Evolutionary conservation across 1,140 invertebrate species (phyloP).

Genomic region (Saxidomus purpurata): DNA sequence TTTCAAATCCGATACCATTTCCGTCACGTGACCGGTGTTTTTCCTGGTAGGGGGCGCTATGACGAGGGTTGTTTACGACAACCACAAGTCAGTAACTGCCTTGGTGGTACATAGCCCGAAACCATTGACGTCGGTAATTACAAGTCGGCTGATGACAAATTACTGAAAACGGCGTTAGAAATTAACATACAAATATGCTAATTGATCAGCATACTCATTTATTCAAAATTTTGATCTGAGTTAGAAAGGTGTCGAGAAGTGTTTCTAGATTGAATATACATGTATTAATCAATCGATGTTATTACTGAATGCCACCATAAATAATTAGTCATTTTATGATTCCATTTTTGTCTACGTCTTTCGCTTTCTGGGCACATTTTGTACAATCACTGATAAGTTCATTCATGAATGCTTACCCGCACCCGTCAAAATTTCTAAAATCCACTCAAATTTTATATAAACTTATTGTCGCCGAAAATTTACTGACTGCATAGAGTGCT

Average conservation of each 20-base stretch:
- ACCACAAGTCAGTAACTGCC: conserved; percentile 48
- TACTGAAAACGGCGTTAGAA: background rate
- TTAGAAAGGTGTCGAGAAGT: background rate
- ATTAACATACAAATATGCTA: conserved; percentile 42
- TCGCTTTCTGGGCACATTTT: no score
- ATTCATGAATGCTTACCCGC: no score
- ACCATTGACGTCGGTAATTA: conserved; percentile 35
- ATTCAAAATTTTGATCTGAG: background rate
- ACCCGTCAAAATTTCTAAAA: no score
- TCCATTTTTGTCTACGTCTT: no score
- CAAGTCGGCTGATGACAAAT: conserved; percentile 24
- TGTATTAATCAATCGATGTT: no score
- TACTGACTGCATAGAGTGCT: no score
- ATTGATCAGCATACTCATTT: background rate
- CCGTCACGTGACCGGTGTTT: conserved; percentile 49
- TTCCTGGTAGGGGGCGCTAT: conserved; percentile 12
- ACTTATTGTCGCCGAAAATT: no score
- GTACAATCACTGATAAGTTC: no score
- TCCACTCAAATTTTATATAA: no score
- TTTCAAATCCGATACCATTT: conserved; percentile 21
- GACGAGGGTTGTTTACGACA: conserved; percentile 44
- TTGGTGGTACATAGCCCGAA: conserved; percentile 40
- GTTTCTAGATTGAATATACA: background rate
- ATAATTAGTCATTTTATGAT: no score
- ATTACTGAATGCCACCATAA: no score